phyloP scores from a whole-genome alignment of 2,113 vertebrate genomes.

The Callopanchax toddi region DNA sequence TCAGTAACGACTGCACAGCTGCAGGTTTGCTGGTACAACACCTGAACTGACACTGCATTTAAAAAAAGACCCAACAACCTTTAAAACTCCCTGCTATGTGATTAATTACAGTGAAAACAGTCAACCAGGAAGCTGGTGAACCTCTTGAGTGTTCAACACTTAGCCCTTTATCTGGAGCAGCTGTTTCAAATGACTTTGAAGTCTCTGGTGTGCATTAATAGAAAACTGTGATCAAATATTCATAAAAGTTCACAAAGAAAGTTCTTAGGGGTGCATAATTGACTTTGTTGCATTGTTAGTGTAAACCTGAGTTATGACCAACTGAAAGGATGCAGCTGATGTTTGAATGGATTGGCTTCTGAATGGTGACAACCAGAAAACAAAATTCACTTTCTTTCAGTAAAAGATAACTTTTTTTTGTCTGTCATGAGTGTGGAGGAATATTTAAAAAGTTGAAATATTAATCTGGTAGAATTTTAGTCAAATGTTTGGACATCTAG shows the following conservation, averaged over 20 bases:
- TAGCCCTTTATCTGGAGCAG: conserved; percentile 34
- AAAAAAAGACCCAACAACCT: not conserved
- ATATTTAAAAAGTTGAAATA: no score
- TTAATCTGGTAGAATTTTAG: no score
- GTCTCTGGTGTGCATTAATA: conserved; percentile 45
- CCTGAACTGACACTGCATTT: no score
- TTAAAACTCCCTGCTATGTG: conserved; percentile 10
- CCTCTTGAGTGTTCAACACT: conserved; percentile 35
- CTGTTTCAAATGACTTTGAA: conserved; percentile 48
- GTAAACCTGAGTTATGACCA: conserved; percentile 21
- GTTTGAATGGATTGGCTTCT: conserved; percentile 21
- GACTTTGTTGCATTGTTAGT: conserved; percentile 37
- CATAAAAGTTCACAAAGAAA: conserved; percentile 52
- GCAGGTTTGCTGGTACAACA: no score
- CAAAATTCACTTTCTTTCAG: not conserved
- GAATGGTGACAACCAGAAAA: conserved; percentile 6
- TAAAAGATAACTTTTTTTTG: no score
- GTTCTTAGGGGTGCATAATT: conserved; percentile 46
- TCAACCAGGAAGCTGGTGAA: conserved; percentile 22
- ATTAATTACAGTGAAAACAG: conserved; percentile 38
- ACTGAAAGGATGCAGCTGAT: conserved; percentile 4
- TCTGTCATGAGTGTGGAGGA: no score
- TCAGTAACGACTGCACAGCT: no score
- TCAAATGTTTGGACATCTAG: not conserved
- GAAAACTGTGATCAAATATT: conserved; percentile 55